phyloP scores from a whole-genome alignment of 2,113 vertebrate genomes.

The Actenoides lindsayi region DNA sequence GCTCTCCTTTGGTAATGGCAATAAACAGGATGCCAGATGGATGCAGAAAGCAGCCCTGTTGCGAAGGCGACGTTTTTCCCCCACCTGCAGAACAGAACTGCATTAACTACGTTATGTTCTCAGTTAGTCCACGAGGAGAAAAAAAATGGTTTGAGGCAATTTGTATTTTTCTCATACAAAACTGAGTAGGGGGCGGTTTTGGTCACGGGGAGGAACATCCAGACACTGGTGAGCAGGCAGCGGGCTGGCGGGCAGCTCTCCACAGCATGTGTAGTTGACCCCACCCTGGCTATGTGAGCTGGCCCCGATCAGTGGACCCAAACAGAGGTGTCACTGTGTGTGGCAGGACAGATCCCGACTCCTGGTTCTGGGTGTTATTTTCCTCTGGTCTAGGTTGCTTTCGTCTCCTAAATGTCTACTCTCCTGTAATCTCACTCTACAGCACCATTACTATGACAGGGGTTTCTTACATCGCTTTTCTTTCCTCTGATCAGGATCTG shows the following conservation, averaged over 20 bases:
- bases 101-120: not conserved
- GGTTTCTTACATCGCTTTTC: slow-evolving; percentile 10
- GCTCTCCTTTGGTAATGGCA: not conserved
- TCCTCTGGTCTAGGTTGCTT: not conserved
- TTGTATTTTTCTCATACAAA: not conserved
- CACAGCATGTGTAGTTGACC: not conserved
- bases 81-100: not conserved
- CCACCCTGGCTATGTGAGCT: not conserved
- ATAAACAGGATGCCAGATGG: not conserved
- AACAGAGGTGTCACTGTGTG: not conserved
- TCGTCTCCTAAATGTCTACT: not conserved
- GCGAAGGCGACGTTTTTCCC: not conserved
- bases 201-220: not conserved
- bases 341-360: not conserved
- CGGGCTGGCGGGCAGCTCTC: not conserved
- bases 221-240: not conserved
- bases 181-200: not conserved
- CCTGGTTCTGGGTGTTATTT: not conserved
- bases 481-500: not conserved
- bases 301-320: not conserved
- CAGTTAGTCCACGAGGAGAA: not conserved
- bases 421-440: not conserved
- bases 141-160: not conserved
- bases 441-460: not conserved
- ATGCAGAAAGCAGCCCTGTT: not conserved